These are phyloP conservation scores for Siniperca chuatsi DNA, from an alignment of 2,113 vertebrate species.

Conservation along the genomic window DNA sequence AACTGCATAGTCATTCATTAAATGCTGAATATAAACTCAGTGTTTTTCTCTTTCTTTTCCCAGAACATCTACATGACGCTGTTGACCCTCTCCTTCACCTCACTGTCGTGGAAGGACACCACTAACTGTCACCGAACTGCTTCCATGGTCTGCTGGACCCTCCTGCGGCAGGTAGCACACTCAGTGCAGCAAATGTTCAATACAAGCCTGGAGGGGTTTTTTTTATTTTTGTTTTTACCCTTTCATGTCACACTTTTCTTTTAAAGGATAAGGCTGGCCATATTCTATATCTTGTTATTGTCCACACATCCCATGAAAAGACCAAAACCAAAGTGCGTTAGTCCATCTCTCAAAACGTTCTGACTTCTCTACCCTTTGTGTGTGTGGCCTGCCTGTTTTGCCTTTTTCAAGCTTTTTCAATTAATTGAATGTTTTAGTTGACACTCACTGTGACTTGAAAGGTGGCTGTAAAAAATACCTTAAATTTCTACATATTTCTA, in stretches of 20 bases:
- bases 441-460: background rate
- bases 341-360: too few species aligned
- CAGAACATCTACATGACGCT: conserved; percentile 92
- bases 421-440: background rate
- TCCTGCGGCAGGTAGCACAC: conserved; percentile 89
- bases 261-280: background rate
- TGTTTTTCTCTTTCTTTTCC: background rate
- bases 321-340: too few species aligned
- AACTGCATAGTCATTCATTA: background rate
- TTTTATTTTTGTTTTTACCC: background rate
- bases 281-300: background rate
- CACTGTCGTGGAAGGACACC: conserved; percentile 95
- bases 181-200: background rate
- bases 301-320: too few species aligned
- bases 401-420: background rate
- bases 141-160: conserved; percentile 93
- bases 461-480: background rate
- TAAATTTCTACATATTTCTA: background rate
- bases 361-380: too few species aligned
- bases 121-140: conserved; percentile 93
- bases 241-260: background rate
- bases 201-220: background rate
- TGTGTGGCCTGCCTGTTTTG: background rate
- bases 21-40: background rate
- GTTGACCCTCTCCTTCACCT: conserved; percentile 91